Conservation (phyloP, 2,888 invertebrate species). For the Rhimphoctona megacephalus region DNA sequence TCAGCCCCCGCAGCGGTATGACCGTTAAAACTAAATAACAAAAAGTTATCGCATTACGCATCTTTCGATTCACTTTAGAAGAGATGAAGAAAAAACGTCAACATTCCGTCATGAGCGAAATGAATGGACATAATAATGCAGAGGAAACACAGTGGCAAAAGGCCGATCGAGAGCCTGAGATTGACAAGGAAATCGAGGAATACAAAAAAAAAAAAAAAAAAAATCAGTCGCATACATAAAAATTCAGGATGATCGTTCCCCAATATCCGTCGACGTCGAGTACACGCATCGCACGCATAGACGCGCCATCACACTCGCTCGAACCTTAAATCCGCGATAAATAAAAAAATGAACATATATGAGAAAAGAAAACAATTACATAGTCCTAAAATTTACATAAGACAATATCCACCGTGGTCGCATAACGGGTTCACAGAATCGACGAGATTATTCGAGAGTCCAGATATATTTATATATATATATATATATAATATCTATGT, state of each 20-base stretch:
- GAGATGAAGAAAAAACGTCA: not conserved
- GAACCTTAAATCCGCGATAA: slow-evolving; percentile 31
- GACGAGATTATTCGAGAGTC: slow-evolving; percentile 65
- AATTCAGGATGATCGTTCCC: slow-evolving; percentile 16
- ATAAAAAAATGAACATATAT: too few relatives aligned
- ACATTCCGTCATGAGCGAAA: not conserved
- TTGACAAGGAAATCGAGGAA: not conserved
- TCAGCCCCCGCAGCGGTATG: too few relatives aligned
- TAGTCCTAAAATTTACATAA: slow-evolving; percentile 44
- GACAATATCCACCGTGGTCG: slow-evolving; percentile 68
- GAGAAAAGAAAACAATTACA: slow-evolving; percentile 7
- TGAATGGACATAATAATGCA: not conserved
- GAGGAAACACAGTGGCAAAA: not conserved
- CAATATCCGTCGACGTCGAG: too few relatives aligned
- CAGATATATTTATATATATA: slow-evolving; percentile 45
- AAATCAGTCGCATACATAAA: not conserved
- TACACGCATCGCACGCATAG: slow-evolving; percentile 15
- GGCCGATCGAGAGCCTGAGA: not conserved
- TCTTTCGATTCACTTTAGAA: too few relatives aligned
- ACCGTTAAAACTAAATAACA: not conserved
- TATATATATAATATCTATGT: slow-evolving; percentile 26
- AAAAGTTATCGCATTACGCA: not conserved
- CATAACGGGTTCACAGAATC: slow-evolving; percentile 66
- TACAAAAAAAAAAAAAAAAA: not conserved
- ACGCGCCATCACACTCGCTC: slow-evolving; percentile 23